Base-by-base conservation (phyloP, 2,113 vertebrate species). In the Madoqua kirkii region DNA sequence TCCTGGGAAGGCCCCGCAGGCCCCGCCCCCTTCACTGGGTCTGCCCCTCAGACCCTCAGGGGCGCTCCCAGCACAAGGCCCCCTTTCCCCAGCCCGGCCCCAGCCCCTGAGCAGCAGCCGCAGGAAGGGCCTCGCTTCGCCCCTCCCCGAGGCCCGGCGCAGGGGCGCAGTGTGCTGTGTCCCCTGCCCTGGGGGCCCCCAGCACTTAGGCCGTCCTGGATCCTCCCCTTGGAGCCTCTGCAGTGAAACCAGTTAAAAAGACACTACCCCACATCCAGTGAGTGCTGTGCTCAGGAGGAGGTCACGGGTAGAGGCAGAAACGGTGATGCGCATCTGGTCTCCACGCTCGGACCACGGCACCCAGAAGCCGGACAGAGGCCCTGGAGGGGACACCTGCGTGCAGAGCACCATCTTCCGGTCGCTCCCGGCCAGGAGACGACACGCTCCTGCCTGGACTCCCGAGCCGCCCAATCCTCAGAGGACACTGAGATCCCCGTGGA, bases 131-230 rank as follows among this genome's bases (percentile, higher is more conserved):
- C 71, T 43, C 21, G 3, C 36, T 3, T 43, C 36, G 1, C 71
- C 12, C 3, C 71, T 19, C 36, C n/a, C n/a, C 19, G 0, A 36
- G 9, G n/a, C 64, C 62, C 0, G 1, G n/a, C 2, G 0, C 0
- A 0, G n/a, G 64, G n/a, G n/a, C 36, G 33, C 64, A 21, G 64
- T 36, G 17, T 0, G 9, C n/a, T 11, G 67, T 10, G 4, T 21
- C n/a, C 67, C 19, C n/a, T 21, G n/a, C 67, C 19, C 19, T 23
- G 36, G 36, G 71, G 36, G n/a, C 3, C 40, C 71, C 40, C 19
- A 6, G 23, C 40, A 71, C 25, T 45, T 43, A 78, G 13, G 13
- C 43, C 2, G 3, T 23, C 74, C 40, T 13, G 1, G 40, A 78
- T 29, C 40, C 40, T 78, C 25, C 13, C 71, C 71, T 3, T 25